These are phyloP conservation scores for Hycleus phaleratus DNA, from an alignment of 1,140 invertebrate species.

Conservation along the genomic window DNA sequence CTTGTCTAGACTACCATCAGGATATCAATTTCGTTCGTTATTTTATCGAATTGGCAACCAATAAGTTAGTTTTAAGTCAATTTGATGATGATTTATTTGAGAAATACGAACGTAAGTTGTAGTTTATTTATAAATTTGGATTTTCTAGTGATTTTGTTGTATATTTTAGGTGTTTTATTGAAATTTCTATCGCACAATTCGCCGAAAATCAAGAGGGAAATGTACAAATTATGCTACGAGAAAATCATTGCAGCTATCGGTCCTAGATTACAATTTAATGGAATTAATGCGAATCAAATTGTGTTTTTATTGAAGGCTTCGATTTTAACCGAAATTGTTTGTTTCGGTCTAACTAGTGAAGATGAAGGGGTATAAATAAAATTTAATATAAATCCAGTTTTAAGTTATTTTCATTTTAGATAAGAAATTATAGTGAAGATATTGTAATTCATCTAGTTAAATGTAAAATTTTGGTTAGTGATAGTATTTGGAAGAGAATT, in stretches of 20 bases:
- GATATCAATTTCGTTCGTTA: constrained; percentile 41
- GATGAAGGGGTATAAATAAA: too few species aligned
- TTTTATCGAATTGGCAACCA: constrained; percentile 39
- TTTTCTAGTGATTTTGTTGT: not conserved
- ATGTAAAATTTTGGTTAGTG: constrained; percentile 50
- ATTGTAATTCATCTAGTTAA: constrained; percentile 55
- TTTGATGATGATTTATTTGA: constrained; percentile 36
- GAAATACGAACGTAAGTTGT: constrained; percentile 16
- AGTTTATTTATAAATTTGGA: too few species aligned
- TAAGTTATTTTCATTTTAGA: constrained; percentile 36
- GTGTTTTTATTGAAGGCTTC: constrained; percentile 47
- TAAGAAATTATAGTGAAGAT: constrained; percentile 48
- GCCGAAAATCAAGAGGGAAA: constrained; percentile 36
- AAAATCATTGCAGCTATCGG: constrained; percentile 40
- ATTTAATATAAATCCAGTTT: not conserved
- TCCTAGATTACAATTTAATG: constrained; percentile 37
- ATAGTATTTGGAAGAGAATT: constrained; percentile 50
- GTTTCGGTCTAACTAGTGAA: constrained; percentile 47
- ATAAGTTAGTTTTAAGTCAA: constrained; percentile 37
- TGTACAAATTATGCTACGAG: constrained; percentile 41
- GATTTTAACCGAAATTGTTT: constrained; percentile 56
- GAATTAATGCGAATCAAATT: constrained; percentile 38
- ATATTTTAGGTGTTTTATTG: constrained; percentile 40
- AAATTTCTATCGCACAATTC: constrained; percentile 43
- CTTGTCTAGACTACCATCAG: constrained; percentile 45